Conservation (phyloP, 2,113 vertebrate genomes). For the Sinocyclocheilus grahami region DNA sequence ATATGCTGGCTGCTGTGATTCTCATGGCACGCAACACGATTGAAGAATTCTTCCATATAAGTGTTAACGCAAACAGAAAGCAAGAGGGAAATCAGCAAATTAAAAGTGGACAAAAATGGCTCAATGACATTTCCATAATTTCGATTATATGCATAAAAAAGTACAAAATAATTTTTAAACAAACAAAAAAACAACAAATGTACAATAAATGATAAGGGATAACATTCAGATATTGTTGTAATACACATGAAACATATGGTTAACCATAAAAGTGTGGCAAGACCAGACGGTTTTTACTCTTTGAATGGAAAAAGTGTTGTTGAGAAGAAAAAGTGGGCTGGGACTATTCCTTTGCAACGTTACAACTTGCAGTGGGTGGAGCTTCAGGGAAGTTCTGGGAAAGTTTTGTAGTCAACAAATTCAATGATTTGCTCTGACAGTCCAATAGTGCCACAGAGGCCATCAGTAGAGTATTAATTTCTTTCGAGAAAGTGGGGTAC, state of each 20-base stretch:
- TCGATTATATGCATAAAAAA: constrained; percentile 60
- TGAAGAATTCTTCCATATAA: not conserved
- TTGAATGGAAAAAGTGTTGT: not conserved
- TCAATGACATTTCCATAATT: constrained; percentile 64
- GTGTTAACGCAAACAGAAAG: not conserved
- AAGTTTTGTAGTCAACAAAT: not conserved
- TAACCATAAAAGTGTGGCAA: not conserved
- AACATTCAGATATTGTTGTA: constrained; percentile 49
- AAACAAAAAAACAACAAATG: constrained; percentile 16
- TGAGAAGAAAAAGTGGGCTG: not conserved
- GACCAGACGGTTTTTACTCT: not conserved
- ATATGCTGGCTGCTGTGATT: too few species aligned
- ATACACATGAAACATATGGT: constrained; percentile 40
- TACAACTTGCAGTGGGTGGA: not conserved
- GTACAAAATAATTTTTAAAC: constrained; percentile 49
- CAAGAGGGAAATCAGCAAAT: not conserved
- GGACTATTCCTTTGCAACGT: not conserved
- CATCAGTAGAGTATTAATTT: constrained; percentile 1
- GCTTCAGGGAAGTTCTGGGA: not conserved
- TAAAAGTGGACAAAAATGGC: constrained; percentile 60
- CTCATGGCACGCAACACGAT: too few species aligned
- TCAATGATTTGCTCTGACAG: not conserved
- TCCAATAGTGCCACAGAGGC: not conserved
- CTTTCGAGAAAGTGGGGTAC: not conserved
- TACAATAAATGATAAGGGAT: constrained; percentile 43